phyloP scores from a whole-genome alignment of 2,888 invertebrate species.

The Catocala sponsa region DNA sequence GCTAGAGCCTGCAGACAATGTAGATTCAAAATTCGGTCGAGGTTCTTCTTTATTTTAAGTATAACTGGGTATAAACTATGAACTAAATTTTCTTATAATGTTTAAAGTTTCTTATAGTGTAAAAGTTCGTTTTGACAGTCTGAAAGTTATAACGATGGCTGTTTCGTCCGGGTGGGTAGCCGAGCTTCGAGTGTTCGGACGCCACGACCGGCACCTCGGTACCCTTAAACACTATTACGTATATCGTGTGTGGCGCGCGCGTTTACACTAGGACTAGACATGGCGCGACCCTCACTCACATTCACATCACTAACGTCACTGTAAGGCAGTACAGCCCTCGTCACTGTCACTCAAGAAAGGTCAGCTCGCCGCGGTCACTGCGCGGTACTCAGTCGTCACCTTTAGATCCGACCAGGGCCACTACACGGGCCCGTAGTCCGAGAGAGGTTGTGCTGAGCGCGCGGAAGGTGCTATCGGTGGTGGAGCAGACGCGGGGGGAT shows the following conservation, averaged over 20 bases:
- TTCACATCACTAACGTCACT: conserved; percentile 42
- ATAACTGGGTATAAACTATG: neutral
- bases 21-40: neutral
- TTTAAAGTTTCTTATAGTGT: neutral
- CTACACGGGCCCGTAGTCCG: conserved; percentile 83
- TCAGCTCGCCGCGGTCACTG: conserved; percentile 6
- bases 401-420: neutral
- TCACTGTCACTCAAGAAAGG: conserved; percentile 37
- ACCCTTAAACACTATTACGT: conserved; percentile 81
- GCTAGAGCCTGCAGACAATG: conserved; percentile 1
- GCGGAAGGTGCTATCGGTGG: conserved; percentile 65
- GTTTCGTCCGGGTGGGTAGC: conserved; percentile 16
- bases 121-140: neutral
- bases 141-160: neutral
- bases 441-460: conserved; percentile 79
- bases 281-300: conserved; percentile 61
- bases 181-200: conserved; percentile 26
- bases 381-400: neutral
- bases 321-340: conserved; percentile 13
- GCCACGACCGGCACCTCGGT: conserved; percentile 34
- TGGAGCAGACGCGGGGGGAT: conserved; percentile 42
- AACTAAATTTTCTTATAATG: neutral
- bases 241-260: conserved; percentile 76
- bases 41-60: neutral
- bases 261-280: conserved; percentile 76